Evolutionary conservation across 2,113 vertebrate species (phyloP), one percentile per base, ranked within the genome.

Genomic region (Python bivittatus): DNA sequence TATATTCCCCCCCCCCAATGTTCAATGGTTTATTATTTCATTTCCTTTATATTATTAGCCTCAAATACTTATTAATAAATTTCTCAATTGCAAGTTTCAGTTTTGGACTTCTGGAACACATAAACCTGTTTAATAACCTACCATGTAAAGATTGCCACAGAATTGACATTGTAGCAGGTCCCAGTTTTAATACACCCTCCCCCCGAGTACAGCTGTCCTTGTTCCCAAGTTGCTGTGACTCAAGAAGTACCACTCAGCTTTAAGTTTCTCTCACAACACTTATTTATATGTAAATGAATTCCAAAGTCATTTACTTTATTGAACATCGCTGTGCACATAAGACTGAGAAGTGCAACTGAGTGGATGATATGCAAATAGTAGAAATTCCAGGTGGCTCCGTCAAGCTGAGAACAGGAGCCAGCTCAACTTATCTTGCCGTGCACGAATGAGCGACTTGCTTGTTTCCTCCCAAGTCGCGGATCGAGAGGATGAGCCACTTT

Each of bases 271-370:
- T 64, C 87, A 79, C 61, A 88, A 92, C n/a, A 42, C 85, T 64
- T 92, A 92, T 92, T 92, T 92, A 92, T 72, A 92, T 92, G 91
- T 79, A 92, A 92, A 92, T 92, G 61, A 68, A 68, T 91, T 87
- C 91, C 61, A 44, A 57, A 92, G 91, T 88, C 87, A 79, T 92
- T 88, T 92, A 58, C 86, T 92, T 88, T 88, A 88, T 88, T 92
- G 91, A 87, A 87, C 84, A 88, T 79, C 84, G 48, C 61, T 33
- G 84, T 72, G 33, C 60, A 53, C 60, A 91, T 27, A 91, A 72
- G 91, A 88, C 8, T 9, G 85, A 86, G 91, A 86, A 91, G 72
- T 79, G 84, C 27, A 86, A 91, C 87, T 91, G 87, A 87, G 68
- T 57, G 60, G 91, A 56, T 87, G 60, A 56, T 72, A 87, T 92